A percentile compares a stretch with the other conserved stretches of the same genome.
phyloP scores from a whole-genome alignment of 2,113 vertebrate genomes.

The Petroica traversi region DNA sequence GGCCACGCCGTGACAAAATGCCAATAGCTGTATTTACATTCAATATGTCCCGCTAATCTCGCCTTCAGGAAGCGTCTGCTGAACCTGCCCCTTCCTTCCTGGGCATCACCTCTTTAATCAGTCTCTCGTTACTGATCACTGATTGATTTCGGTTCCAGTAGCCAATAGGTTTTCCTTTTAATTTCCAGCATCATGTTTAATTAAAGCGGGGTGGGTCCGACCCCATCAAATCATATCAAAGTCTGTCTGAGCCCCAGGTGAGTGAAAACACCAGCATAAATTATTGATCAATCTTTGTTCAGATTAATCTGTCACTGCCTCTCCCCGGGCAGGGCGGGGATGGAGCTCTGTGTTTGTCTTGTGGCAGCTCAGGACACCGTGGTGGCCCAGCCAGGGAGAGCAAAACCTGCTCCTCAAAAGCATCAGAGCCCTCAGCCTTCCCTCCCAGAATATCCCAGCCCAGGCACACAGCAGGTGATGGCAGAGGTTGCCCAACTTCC shows the following conservation, averaged over 20 bases:
- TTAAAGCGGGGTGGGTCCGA: conserved; percentile 64
- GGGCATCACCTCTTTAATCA: conserved; percentile 17
- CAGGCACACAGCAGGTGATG: neutral
- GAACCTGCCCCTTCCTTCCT: neutral
- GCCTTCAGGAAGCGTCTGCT: neutral
- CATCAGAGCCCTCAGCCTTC: neutral
- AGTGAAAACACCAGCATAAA: conserved; percentile 65
- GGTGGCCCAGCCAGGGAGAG: neutral
- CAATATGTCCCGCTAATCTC: conserved; percentile 14
- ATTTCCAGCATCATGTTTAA: conserved; percentile 72
- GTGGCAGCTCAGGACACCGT: neutral
- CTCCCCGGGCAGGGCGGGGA: neutral
- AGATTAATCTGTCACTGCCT: conserved; percentile 69
- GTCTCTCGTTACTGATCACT: conserved; percentile 29
- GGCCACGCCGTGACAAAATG: conserved; percentile 56
- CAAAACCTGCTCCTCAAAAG: neutral
- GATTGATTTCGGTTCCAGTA: conserved; percentile 13
- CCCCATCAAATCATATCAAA: conserved; percentile 68
- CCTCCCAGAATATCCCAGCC: neutral
- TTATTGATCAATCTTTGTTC: conserved; percentile 67
- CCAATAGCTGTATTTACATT: conserved; percentile 39
- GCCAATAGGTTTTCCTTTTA: conserved; percentile 50
- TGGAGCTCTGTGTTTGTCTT: neutral
- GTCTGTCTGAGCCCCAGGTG: neutral
- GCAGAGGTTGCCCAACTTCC: neutral